These are phyloP conservation scores for Magallana ariakensis DNA, from an alignment of 1,140 invertebrate genomes.

Conservation along the genomic window DNA sequence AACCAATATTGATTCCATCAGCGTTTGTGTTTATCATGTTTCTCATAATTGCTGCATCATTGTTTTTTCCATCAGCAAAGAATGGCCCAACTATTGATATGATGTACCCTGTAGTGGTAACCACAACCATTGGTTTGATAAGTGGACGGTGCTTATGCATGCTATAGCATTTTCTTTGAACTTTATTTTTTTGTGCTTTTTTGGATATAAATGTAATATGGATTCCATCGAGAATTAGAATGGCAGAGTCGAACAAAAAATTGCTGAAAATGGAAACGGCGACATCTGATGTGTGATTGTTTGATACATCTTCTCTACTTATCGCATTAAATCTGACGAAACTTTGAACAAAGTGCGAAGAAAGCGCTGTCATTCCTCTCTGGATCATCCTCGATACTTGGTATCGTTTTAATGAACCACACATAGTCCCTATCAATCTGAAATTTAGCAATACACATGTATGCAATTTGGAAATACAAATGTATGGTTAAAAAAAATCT, in stretches of 20 bases:
- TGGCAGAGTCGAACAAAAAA: not conserved
- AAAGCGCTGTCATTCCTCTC: too few species aligned
- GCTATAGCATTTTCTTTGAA: not conserved
- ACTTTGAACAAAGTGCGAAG: too few species aligned
- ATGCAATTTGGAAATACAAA: too few species aligned
- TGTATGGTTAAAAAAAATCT: too few species aligned
- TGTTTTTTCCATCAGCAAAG: slow-evolving; percentile 41
- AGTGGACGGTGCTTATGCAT: slow-evolving; percentile 43
- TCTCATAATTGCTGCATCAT: slow-evolving; percentile 48
- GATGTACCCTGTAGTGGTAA: slow-evolving; percentile 43
- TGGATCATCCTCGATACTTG: too few species aligned
- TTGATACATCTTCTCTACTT: too few species aligned
- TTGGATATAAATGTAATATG: slow-evolving; percentile 34
- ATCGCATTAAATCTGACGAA: too few species aligned
- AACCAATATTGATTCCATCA: slow-evolving; percentile 40
- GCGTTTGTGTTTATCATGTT: slow-evolving; percentile 22
- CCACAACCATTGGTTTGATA: slow-evolving; percentile 45
- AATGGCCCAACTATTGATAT: slow-evolving; percentile 42
- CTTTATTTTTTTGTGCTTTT: not conserved
- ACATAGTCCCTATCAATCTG: too few species aligned
- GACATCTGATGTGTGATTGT: not conserved
- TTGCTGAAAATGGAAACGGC: not conserved
- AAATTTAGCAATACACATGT: too few species aligned
- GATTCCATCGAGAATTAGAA: slow-evolving; percentile 20
- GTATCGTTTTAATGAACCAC: too few species aligned